phyloP scores from a whole-genome alignment of 30 jellyfish, hydroid and myxozoan genomes.

The Nemopilema nomurai region DNA sequence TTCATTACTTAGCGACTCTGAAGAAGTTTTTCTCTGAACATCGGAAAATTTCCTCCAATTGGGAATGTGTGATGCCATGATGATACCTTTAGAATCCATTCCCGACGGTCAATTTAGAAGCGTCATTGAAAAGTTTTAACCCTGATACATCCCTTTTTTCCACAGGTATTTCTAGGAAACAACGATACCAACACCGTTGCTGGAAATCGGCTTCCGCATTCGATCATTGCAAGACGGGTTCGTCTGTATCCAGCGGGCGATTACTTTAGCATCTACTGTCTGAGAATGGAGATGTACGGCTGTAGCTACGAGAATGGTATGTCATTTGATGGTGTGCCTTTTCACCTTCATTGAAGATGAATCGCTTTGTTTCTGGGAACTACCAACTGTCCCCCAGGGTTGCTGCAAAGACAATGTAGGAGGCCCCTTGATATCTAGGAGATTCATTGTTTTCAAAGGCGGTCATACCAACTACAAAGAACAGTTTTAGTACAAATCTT shows the following conservation, averaged over 20 bases:
- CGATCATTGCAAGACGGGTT: conserved; percentile 65
- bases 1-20: no score
- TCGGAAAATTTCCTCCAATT: no score
- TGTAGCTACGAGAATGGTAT: conserved; percentile 45
- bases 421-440: no score
- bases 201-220: conserved; percentile 54
- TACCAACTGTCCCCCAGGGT: no score
- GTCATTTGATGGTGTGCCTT: not conserved
- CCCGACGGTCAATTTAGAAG: not conserved
- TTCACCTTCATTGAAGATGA: not conserved
- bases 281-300: conserved; percentile 74
- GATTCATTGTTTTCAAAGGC: no score
- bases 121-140: not conserved
- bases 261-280: conserved; percentile 65
- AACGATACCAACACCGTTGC: conserved; percentile 77
- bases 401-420: no score
- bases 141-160: not conserved
- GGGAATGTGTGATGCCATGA: no score
- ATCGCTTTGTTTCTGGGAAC: no score
- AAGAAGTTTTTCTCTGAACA: no score
- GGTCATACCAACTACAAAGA: no score
- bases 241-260: conserved; percentile 71
- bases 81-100: no score
- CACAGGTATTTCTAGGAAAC: conserved; percentile 63
- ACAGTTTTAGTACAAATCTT: no score